phyloP scores from a whole-genome alignment of 2,113 vertebrate species.

The Stigmatopora nigra region DNA sequence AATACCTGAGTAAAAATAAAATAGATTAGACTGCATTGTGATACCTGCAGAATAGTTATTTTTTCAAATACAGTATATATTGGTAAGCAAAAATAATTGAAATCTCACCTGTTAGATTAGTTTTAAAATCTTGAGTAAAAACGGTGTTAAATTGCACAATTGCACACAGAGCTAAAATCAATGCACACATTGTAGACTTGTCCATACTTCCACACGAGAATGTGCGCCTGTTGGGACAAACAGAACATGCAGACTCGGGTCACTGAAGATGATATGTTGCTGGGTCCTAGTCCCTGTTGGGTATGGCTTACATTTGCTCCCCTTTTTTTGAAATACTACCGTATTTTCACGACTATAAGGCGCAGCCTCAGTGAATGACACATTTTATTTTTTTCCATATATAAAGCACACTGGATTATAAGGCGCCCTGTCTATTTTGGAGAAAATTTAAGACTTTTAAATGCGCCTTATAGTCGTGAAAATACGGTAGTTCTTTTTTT shows the following conservation, averaged over 20 bases:
- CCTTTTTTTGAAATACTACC: too few relatives aligned
- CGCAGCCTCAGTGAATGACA: too few relatives aligned
- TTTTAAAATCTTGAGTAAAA: not conserved
- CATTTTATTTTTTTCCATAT: too few relatives aligned
- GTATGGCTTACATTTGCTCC: not conserved
- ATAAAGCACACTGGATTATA: too few relatives aligned
- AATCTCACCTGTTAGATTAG: slow-evolving; percentile 15
- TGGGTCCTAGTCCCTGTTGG: slow-evolving; percentile 48
- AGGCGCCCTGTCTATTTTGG: too few relatives aligned
- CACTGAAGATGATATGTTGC: slow-evolving; percentile 1
- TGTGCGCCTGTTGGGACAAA: slow-evolving; percentile 31
- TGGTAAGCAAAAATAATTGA: not conserved
- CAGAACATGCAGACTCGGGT: slow-evolving; percentile 21
- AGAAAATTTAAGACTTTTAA: too few relatives aligned
- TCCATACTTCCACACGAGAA: slow-evolving; percentile 40
- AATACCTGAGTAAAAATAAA: slow-evolving; percentile 12
- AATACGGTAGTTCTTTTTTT: too few relatives aligned
- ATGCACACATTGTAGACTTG: slow-evolving; percentile 22
- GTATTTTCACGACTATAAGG: too few relatives aligned
- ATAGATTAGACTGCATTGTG: not conserved
- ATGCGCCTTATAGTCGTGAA: too few relatives aligned
- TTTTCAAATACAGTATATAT: not conserved
- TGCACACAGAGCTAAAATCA: slow-evolving; percentile 31
- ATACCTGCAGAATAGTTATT: not conserved
- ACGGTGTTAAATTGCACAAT: slow-evolving; percentile 15